phyloP scores from a whole-genome alignment of 1,140 invertebrate genomes.

The Xylocopa sonorina region DNA sequence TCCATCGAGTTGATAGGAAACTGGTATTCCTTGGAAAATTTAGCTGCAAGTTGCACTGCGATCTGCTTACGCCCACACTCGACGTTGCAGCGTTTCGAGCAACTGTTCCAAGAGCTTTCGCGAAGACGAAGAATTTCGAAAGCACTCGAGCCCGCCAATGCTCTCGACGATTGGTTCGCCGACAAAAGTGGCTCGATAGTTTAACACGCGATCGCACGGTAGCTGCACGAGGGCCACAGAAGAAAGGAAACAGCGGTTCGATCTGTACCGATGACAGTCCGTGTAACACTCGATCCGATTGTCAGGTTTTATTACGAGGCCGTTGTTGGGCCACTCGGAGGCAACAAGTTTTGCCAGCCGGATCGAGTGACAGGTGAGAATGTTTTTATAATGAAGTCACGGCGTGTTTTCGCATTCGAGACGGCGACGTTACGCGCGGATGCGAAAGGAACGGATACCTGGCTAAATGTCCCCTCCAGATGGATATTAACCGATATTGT shows the following conservation, averaged over 20 bases:
- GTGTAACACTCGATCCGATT: neutral
- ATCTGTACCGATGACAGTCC: neutral
- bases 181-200: neutral
- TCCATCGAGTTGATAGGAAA: too few species aligned
- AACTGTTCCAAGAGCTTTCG: too few species aligned
- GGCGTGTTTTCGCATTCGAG: neutral
- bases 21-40: too few species aligned
- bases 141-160: too few species aligned
- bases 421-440: neutral
- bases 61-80: too few species aligned
- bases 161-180: neutral
- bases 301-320: neutral
- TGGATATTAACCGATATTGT: neutral
- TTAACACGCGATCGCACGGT: neutral
- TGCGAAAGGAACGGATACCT: neutral
- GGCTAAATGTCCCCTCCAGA: neutral
- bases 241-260: neutral
- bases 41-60: too few species aligned
- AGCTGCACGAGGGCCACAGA: neutral
- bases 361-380: slow-evolving; percentile 9
- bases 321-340: neutral
- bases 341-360: neutral
- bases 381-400: neutral
- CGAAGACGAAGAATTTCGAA: too few species aligned
- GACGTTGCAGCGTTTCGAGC: too few species aligned